phyloP scores from a whole-genome alignment of 2,888 invertebrate species.

The Nephrotoma guestfalica region DNA sequence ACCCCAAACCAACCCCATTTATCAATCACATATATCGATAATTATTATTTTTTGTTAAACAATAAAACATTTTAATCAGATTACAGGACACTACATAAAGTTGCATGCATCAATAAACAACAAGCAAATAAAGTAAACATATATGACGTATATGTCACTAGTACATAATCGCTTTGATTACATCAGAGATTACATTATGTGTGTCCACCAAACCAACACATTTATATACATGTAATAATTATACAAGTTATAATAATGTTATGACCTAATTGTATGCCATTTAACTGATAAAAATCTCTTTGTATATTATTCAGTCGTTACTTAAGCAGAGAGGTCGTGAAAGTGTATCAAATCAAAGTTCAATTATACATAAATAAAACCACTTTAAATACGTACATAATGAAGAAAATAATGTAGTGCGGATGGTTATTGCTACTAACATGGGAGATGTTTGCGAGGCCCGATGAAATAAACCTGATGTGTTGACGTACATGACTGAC shows the following conservation, averaged over 20 bases:
- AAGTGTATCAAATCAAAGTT: background rate
- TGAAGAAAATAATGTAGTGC: no score
- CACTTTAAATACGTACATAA: no score
- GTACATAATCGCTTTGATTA: background rate
- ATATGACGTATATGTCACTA: background rate
- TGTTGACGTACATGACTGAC: no score
- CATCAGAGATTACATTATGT: background rate
- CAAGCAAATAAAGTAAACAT: background rate
- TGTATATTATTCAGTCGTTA: background rate
- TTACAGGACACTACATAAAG: background rate
- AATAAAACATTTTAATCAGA: background rate
- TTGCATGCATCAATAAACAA: background rate
- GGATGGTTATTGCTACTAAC: no score
- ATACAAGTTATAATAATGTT: background rate
- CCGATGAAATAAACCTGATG: no score
- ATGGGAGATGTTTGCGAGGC: no score
- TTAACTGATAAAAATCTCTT: background rate
- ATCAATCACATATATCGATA: background rate
- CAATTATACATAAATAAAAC: background rate
- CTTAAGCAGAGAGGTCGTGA: background rate
- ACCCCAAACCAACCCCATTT: background rate
- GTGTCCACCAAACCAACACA: background rate
- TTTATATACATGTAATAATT: background rate
- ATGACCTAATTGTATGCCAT: background rate
- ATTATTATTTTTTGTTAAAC: background rate